Evolutionary conservation across 2,113 vertebrate genomes (phyloP), one percentile per base, ranked within the genome.

Genomic region (Pungitius pungitius): DNA sequence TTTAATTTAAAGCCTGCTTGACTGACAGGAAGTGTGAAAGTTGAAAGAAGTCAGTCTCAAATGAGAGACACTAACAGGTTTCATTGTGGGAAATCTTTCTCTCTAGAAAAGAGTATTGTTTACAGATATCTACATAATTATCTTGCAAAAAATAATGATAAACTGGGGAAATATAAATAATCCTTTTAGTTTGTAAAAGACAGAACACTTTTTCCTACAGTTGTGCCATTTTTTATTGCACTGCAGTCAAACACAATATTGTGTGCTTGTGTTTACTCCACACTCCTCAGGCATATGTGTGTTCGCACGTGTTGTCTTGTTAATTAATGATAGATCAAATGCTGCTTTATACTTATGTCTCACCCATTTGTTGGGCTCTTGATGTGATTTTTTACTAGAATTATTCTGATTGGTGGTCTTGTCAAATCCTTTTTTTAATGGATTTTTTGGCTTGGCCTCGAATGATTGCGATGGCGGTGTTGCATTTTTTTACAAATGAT

Each of bases 311-410:
- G 57, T 40, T 22, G 27, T 39, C 24, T n/a, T 54, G 27, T 17
- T 61, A 35, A 3, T 40, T 49, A 56, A 13, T 40, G 54, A 69
- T 9, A 61, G 24, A 30, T 40, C 0, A 22, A 58, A 58, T 33
- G 27, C 45, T 59, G 27, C 64, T 30, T 64, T 33, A 56, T 63
- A 57, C 57, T 66, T 26, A 18, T 14, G 43, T 64, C 27, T 47
- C 56, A 13, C 40, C 20, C 17, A 24, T 60, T 55, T 33, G 17
- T 51, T 27, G 4, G 6, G 4, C 56, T 59, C 22, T 51, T 14
- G 4, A 14, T 52, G 35, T 24, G 43, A 18, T 58, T 68, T 24
- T 66, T 66, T 18, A 9, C 14, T 49, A 68, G 14, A 55, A 15
- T 49, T 22, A 55, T 20, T 33, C 18, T 13, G 3, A 47, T 17